Evolutionary conservation across 2,888 invertebrate species (phyloP).

Genomic region (Glyphotaelius pellucidus): DNA sequence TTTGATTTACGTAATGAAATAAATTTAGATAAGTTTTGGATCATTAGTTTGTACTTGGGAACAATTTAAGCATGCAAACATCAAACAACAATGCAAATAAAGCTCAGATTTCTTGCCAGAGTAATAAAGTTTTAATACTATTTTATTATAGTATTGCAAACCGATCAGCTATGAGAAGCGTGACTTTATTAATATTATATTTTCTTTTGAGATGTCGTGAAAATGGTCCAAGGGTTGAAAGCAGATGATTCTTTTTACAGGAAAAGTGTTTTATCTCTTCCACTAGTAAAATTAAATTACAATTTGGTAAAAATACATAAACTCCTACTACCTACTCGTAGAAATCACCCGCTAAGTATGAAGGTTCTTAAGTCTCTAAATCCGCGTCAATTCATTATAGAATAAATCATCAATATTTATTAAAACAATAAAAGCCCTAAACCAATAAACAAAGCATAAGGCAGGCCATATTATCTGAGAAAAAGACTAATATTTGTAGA

Average conservation of each 20-base stretch:
- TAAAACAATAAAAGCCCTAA: neutral
- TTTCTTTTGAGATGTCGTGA: conserved; percentile 38
- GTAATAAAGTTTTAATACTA: conserved; percentile 6
- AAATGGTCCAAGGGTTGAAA: conserved; percentile 53
- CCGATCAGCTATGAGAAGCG: neutral
- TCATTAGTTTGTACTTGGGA: neutral
- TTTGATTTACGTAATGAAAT: neutral
- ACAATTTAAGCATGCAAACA: conserved; percentile 27
- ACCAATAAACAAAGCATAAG: neutral
- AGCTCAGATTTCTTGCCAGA: conserved; percentile 40
- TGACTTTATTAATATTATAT: neutral
- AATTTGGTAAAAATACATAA: neutral
- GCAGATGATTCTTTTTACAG: conserved; percentile 48
- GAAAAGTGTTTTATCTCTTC: neutral
- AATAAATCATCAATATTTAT: neutral
- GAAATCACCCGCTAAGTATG: neutral
- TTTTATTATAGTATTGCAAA: conserved; percentile 7
- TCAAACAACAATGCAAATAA: conserved; percentile 4
- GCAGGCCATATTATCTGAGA: neutral
- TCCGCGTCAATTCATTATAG: neutral
- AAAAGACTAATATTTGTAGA: neutral
- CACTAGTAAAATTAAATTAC: neutral
- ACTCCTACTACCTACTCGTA: neutral
- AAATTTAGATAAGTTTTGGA: neutral
- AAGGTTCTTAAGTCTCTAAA: neutral